Evolutionary conservation across 2,888 invertebrate species (phyloP).

Genomic region (Pocota personata): DNA sequence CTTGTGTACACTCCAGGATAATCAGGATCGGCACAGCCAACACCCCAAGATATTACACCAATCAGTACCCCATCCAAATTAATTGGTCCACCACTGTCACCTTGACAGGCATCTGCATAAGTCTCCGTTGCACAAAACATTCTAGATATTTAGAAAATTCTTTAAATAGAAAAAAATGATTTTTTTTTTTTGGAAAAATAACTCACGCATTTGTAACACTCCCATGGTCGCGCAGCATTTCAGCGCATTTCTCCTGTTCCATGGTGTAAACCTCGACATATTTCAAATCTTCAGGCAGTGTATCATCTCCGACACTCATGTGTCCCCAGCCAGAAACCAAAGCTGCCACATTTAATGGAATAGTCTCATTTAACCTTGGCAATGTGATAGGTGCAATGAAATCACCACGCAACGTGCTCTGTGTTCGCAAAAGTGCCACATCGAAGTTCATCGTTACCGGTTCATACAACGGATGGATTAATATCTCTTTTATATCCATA

Average conservation of each 20-base stretch:
- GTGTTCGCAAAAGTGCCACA: conserved; percentile 78
- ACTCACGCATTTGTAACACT: conserved; percentile 80
- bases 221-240: conserved; percentile 77
- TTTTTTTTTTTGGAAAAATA: background rate
- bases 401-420: conserved; percentile 75
- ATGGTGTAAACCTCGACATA: conserved; percentile 78
- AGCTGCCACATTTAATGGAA: conserved; percentile 75
- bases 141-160: conserved; percentile 67
- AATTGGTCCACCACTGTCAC: conserved; percentile 81
- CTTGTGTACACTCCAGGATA: conserved; percentile 81
- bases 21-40: conserved; percentile 81
- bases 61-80: conserved; percentile 77
- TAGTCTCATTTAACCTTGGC: conserved; percentile 69
- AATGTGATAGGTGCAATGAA: conserved; percentile 77
- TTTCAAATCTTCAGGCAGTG: conserved; percentile 77
- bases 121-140: conserved; percentile 81
- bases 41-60: conserved; percentile 81
- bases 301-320: conserved; percentile 77
- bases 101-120: conserved; percentile 80
- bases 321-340: conserved; percentile 81
- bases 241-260: conserved; percentile 77
- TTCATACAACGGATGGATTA: conserved; percentile 79
- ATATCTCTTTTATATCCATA: conserved; percentile 76
- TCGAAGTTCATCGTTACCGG: conserved; percentile 80
- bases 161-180: background rate